Evolutionary conservation across 2,888 invertebrate species (phyloP).

Genomic region (Neoscelio sp.): DNA sequence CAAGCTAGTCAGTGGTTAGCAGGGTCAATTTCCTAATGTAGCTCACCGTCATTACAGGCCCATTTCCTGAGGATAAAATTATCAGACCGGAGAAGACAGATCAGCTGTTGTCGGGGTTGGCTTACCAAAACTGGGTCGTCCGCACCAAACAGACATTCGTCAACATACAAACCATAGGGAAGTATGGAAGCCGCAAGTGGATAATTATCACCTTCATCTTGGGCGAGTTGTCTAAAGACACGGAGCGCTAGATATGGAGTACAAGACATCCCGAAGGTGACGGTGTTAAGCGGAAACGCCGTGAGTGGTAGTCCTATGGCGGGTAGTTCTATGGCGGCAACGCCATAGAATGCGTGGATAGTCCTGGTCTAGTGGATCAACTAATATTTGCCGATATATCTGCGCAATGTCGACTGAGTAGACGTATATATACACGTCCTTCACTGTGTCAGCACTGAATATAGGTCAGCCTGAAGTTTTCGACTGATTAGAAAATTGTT

Average conservation of each 20-base stretch:
- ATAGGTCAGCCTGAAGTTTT: constrained; percentile 15
- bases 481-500: background rate
- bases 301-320: background rate
- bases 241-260: constrained; percentile 15
- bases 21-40: background rate
- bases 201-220: background rate
- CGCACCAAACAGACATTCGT: background rate
- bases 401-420: constrained; percentile 31
- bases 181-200: background rate
- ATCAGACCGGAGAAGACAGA: constrained; percentile 2
- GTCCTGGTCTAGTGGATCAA: constrained; percentile 3
- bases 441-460: background rate
- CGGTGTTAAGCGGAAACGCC: background rate
- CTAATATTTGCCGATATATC: constrained; percentile 29
- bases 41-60: background rate
- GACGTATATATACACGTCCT: constrained; percentile 2
- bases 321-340: too few relatives aligned
- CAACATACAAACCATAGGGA: background rate
- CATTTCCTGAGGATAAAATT: too few relatives aligned
- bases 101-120: background rate
- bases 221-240: background rate
- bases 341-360: constrained; percentile 27
- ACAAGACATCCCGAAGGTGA: constrained; percentile 8
- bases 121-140: background rate
- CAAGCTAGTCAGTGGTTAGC: background rate